A percentile compares a stretch with the other conserved stretches of the same genome.
These are phyloP conservation scores for Oncopodura yosiiana DNA, from an alignment of 1,140 invertebrate genomes.

Conservation along the genomic window DNA sequence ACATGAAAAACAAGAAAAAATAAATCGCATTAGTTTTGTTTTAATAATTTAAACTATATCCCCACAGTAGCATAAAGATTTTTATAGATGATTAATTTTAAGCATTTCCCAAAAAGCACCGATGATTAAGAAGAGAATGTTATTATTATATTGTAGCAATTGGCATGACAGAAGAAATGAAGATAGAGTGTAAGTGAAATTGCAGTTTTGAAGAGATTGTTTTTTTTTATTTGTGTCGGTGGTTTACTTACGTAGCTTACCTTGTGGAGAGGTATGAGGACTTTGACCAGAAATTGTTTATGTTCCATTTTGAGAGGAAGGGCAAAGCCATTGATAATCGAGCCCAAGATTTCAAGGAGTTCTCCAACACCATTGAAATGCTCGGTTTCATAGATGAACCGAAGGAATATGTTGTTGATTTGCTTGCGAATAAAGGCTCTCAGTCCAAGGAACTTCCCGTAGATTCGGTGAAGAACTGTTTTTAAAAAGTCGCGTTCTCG, in stretches of 20 bases:
- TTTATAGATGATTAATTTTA: too few relatives aligned
- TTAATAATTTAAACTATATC: too few relatives aligned
- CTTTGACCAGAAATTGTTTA: constrained; percentile 96
- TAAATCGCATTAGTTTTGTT: too few relatives aligned
- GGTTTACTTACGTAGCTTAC: too few relatives aligned
- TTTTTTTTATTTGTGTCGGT: too few relatives aligned
- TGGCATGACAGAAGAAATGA: too few relatives aligned
- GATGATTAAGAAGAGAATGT: too few relatives aligned
- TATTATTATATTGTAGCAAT: too few relatives aligned
- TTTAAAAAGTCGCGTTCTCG: constrained; percentile 98
- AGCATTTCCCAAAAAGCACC: too few relatives aligned
- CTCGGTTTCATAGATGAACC: constrained; percentile 99
- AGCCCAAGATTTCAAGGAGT: constrained; percentile 94
- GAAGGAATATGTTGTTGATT: constrained; percentile 97
- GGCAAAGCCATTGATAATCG: constrained; percentile 98
- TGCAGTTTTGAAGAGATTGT: too few relatives aligned
- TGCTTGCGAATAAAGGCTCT: constrained; percentile 99
- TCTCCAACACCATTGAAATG: constrained; percentile 99
- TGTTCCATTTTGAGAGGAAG: constrained; percentile 93
- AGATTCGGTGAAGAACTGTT: constrained; percentile 97
- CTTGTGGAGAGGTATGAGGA: constrained; percentile 95
- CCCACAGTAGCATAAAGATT: too few relatives aligned
- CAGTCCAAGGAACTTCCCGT: constrained; percentile 96
- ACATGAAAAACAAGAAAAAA: constrained; percentile 6
- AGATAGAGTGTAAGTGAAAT: too few relatives aligned